Percentiles rank a stretch among this genome's conserved stretches.
phyloP scores from a whole-genome alignment of 1,140 invertebrate genomes.

The Formica selysi region DNA sequence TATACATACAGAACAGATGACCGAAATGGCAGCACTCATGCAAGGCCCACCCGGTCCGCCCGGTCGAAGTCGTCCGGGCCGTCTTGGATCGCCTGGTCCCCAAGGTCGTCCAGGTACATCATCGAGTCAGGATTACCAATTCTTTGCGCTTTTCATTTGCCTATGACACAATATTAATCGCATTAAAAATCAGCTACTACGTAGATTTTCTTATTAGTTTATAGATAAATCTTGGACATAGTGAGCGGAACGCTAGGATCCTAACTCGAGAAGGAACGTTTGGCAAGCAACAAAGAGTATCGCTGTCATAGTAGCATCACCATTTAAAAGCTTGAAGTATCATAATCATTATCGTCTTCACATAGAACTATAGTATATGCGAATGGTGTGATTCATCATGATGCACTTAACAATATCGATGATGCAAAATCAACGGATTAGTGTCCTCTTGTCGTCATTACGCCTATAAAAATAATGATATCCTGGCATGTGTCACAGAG shows the following conservation, averaged over 20 bases:
- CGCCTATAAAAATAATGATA: conserved; percentile 80
- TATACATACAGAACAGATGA: conserved; percentile 87
- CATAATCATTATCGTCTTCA: conserved; percentile 39
- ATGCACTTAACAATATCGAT: conserved; percentile 62
- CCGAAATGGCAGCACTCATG: conserved; percentile 88
- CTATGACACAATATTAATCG: conserved; percentile 33
- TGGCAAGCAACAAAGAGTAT: conserved; percentile 26
- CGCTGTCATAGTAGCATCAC: conserved; percentile 40
- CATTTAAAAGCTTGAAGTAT: conserved; percentile 65
- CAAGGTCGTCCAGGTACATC: conserved; percentile 89
- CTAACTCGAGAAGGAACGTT: conserved; percentile 25
- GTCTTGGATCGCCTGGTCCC: conserved; percentile 88
- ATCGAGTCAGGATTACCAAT: conserved; percentile 48
- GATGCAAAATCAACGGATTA: conserved; percentile 64
- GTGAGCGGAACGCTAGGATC: conserved; percentile 3
- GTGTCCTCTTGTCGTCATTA: conserved; percentile 67
- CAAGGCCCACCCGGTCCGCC: conserved; percentile 89
- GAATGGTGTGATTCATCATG: conserved; percentile 41
- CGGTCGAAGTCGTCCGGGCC: conserved; percentile 87
- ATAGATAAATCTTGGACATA: conserved; percentile 42
- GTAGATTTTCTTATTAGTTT: conserved; percentile 35
- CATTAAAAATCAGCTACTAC: conserved; percentile 6
- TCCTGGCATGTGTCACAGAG: conserved; percentile 84
- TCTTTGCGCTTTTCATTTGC: conserved; percentile 1
- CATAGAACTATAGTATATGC: conserved; percentile 19